Evolutionary conservation across 2,797 vertebrate species (phyloP), one percentile per base, ranked within the genome.

Genomic region (Ctenopoma multispine): DNA sequence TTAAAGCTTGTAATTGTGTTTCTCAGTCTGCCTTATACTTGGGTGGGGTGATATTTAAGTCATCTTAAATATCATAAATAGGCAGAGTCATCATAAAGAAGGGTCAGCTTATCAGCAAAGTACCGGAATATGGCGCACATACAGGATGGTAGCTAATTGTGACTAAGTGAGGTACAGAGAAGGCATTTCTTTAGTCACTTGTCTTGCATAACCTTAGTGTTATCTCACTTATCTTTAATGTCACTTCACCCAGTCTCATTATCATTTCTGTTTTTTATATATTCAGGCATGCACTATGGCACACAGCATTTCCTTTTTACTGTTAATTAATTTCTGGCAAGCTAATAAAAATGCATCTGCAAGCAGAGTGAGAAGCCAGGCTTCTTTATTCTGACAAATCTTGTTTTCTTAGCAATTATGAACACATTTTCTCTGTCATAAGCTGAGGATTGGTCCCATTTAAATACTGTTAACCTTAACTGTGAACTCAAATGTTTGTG

Each of bases 281-380:
- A 10, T 49, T 54, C 15, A n/a, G 24, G 36, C n/a, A 0, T 38
- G 7, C 44, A 29, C 29, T 2, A 7, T 34, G 44, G 9, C 47
- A 38, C 47, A 10, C n/a, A 55, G 38, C 12, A 24, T 60, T 70
- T 63, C 55, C 23, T 69, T 76, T 59, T 67, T 0, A 48, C 21
- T 53, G 31, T 34, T 61, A 53, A 68, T 31, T 60, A 4, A 80
- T 51, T 74, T 63, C 38, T 24, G 43, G 65, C 43, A 60, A 51
- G 8, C 29, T 62, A 29, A 51, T 79, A 43, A 69, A 14, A 59
- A 72, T 54, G 46, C 17, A 49, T 48, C 60, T 59, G 53, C 53
- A 73, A 36, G 69, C 46, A 18, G 12, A 73, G 36, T 3, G 6
- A 60, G 56, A 44, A 23, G 18, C 31, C 43, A 11, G 31, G 3